Evolutionary conservation across 37 sponge, comb jelly and placozoan genomes (phyloP), one percentile per base, ranked within the genome.

Genomic region (Corticium candelabrum): DNA sequence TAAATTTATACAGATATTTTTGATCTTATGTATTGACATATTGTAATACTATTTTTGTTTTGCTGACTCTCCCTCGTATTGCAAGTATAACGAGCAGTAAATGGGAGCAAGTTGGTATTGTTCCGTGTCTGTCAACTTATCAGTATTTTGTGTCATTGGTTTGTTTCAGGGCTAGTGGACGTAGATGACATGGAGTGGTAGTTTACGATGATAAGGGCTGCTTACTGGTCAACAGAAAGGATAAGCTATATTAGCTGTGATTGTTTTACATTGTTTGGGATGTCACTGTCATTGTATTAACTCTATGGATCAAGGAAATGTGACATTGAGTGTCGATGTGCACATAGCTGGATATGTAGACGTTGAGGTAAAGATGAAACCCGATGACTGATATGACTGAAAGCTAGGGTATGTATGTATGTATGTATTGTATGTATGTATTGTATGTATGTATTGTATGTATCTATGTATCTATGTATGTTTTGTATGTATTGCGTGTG

Each of bases 291-390:
- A 11, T 21, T 50, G 62, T 50, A 27, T 21, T 11, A 11, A 21
- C n/a, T n/a, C 62, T 50, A 21, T 21, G 62, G 62, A 50, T 50
- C 62, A 21, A 62, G 76, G 71, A 41, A 71, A 37, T 81, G 82
- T 41, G 76, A 62, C 41, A 71, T 40, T 31, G 82, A 39, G 43
- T 77, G 82, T 74, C 30, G 69, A 37, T 77, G 62, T 50, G 67
- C 35, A 30, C 40, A 29, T 56, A 37, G 38, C 37, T 77, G 62
- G 38, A 56, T 77, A 39, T 76, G 31, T 31, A 39, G 68, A n/a
- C 21, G 39, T 21, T 78, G 67, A 1, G 39, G 79, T 78, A 34
- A 33, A 43, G 2, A 74, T 34, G 68, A 2, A 2, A 34, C 2
- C 32, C 33, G 68, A n/a, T n/a, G n/a, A n/a, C 2, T 2, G 33